Percentiles rank a stretch among this genome's conserved stretches.
Evolutionary conservation across 2,797 vertebrate genomes (phyloP).

Genomic region (Hipposideros larvatus): DNA sequence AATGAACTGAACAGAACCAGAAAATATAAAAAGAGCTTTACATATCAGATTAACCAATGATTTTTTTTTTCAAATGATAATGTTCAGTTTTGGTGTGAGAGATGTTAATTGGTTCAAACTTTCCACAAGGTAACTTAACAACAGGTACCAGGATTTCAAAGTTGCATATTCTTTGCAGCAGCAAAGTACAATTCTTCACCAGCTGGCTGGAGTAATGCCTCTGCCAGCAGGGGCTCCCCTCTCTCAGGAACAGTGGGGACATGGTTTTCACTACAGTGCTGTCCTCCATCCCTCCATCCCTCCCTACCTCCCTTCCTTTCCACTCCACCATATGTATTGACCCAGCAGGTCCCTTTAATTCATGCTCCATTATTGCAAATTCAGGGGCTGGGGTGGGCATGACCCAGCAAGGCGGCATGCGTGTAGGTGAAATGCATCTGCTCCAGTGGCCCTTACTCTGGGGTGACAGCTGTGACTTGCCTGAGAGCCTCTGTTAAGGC

Average conservation of each 20-base stretch:
- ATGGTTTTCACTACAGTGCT: too few relatives aligned
- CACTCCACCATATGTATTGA: too few relatives aligned
- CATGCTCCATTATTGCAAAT: not conserved
- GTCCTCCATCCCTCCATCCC: not conserved
- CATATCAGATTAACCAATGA: not conserved
- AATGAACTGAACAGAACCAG: not conserved
- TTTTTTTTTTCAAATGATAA: not conserved
- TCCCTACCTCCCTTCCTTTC: too few relatives aligned
- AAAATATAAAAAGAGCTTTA: not conserved
- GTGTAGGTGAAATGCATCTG: not conserved
- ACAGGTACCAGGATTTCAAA: not conserved
- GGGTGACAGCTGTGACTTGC: rapidly evolving
- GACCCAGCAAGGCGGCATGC: rapidly evolving
- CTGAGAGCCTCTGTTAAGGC: not conserved
- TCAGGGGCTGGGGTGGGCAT: not conserved
- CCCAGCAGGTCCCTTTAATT: not conserved
- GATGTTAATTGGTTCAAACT: not conserved
- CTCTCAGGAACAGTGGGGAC: rapidly evolving
- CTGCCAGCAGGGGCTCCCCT: rapidly evolving
- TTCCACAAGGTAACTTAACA: too few relatives aligned
- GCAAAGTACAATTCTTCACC: not conserved
- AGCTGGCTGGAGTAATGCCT: rapidly evolving
- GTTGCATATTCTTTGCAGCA: not conserved
- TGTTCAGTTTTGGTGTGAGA: not conserved
- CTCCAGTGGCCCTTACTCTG: too few relatives aligned